Evolutionary conservation across 2,113 vertebrate species (phyloP), one percentile per base, ranked within the genome.

Genomic region (Jaculus jaculus): DNA sequence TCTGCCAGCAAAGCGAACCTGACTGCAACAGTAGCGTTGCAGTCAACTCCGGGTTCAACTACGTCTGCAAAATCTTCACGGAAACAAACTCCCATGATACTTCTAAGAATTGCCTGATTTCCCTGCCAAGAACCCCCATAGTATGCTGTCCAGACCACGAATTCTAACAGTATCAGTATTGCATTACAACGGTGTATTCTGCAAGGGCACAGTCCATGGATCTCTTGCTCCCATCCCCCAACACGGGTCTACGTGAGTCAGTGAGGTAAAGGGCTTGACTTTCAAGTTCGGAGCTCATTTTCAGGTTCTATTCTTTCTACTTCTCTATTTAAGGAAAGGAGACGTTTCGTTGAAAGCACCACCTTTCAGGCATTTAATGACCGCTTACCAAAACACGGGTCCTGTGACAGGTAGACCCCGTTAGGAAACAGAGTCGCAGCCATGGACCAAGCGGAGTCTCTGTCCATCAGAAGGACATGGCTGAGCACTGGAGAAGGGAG

Each of bases 321-420:
- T 85, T 79, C 66, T 84, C 85, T 90, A 11, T 78, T 90, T 89
- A 95, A 77, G 69, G 72, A 79, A 42, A 84, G 84, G 61, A 80
- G 69, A 84, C 39, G 63, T 37, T 90, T 84, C 28, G 5, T 75
- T 72, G 89, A 80, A 86, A 91, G 66, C 93, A 47, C 17, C 47
- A 17, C 83, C 84, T 66, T 89, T 85, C 26, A 77, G 87, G 51
- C 32, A 42, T 34, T 84, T 28, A 39, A 2, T 77, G 60, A 47
- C 72, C 47, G 11, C 34, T 61, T 85, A n/a, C 11, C 32, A 68
- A 68, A 89, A 39, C 47, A 37, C 13, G 10, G 58, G 51, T 9
- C 28, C 24, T 10, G 21, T 11, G 54, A 24, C 80, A 73, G 61
- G 5, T n/a, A 47, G 5, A 34, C 51, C 84, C 51, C 12, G 24